Evolutionary conservation across 2,888 invertebrate species (phyloP), one percentile per base, ranked within the genome.

Genomic region (Tenthredo mesomela): DNA sequence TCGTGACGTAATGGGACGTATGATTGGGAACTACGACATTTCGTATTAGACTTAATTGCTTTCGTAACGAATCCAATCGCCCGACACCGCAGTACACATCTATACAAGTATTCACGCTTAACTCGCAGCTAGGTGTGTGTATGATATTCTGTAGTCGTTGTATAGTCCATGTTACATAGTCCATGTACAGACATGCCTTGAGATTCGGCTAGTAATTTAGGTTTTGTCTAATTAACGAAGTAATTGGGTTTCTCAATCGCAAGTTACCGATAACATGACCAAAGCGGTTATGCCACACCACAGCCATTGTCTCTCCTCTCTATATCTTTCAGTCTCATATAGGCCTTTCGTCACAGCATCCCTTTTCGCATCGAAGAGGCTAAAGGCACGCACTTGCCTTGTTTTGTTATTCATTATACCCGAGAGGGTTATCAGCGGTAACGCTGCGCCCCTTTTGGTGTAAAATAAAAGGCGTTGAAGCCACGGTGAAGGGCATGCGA

Each of bases 391-490:
- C 84, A 84, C 82, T 82, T 82, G 85, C 84, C 84, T 84, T 86
- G 87, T 87, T 87, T 88, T 86, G 86, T 87, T 87, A 84, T 85
- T 88, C 87, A 85, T 84, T 85, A 87, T 85, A 87, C 86, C 86
- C 87, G 78, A 85, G 86, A 87, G 87, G 87, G 87, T 87, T 87
- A 88, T 88, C 87, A 86, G 86, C 82, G 85, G 86, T 85, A 85
- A 87, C 58, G 86, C 82, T 21, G 82, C 82, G 84, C 85, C 84
- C 85, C 84, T 61, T 85, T 85, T 71, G 84, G 84, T 70, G 85
- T 82, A 87, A 87, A 87, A 88, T 88, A 87, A 88, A 88, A 88
- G 86, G 87, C 86, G 85, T 84, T 75, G 85, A 82, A 83, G 71
- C 80, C 83, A 73, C 83, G 85, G 58, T 50, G 85, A 85, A 83